Conservation (phyloP, 2,797 vertebrate species). For the Coreius guichenoti region DNA sequence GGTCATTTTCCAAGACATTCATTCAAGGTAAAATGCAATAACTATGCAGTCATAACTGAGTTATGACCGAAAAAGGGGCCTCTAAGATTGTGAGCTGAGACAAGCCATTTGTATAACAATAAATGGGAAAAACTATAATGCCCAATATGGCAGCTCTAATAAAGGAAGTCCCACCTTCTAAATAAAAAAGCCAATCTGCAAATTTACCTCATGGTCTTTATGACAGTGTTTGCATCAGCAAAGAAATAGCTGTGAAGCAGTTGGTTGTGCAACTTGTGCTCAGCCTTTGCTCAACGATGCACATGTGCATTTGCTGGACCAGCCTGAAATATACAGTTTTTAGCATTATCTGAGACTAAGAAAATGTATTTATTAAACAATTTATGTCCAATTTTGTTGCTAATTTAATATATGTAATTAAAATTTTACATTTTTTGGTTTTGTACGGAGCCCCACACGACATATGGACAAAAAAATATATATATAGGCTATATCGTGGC, state of each 20-base stretch:
- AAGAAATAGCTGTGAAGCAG: neutral
- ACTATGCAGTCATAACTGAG: neutral
- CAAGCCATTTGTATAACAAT: neutral
- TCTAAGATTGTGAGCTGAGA: neutral
- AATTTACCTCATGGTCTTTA: neutral
- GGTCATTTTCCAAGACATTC: neutral
- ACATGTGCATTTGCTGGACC: neutral
- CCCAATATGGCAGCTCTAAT: neutral
- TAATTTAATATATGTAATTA: too few species aligned
- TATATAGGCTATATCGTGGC: fast-evolving
- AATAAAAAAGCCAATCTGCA: neutral
- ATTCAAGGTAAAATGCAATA: neutral
- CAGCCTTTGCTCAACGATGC: neutral
- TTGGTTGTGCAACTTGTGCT: neutral
- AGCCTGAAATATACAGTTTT: neutral
- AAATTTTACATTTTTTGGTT: too few species aligned
- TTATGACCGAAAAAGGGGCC: neutral
- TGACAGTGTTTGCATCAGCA: neutral
- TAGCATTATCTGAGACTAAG: neutral
- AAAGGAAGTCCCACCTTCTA: neutral
- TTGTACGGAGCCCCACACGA: too few species aligned
- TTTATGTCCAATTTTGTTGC: neutral
- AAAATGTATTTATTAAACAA: neutral
- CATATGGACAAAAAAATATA: neutral
- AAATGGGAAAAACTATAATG: neutral